Conservation (phyloP, 1,140 invertebrate genomes). For the Antheraea pernyi region DNA sequence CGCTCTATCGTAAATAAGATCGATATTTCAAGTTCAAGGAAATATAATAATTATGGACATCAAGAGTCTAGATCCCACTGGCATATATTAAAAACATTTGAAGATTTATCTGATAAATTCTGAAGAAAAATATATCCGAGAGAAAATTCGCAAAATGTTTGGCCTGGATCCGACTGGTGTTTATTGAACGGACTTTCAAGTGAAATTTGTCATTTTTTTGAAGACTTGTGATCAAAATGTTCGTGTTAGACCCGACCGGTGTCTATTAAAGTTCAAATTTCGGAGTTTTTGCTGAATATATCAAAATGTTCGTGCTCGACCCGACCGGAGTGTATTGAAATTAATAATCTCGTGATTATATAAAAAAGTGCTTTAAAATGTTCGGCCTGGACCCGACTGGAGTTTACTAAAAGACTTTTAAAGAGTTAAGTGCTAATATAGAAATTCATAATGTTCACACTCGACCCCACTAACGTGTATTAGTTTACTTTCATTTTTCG, state of each 20-base stretch:
- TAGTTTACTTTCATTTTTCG: conserved; percentile 40
- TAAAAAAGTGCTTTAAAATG: conserved; percentile 46
- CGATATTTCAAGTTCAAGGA: conserved; percentile 52
- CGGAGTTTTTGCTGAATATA: conserved; percentile 10
- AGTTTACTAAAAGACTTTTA: conserved; percentile 45
- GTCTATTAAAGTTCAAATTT: conserved; percentile 39
- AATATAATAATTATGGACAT: conserved; percentile 57
- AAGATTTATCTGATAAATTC: not conserved
- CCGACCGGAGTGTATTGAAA: conserved; percentile 65
- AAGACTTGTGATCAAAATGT: conserved; percentile 45
- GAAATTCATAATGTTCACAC: conserved; percentile 56
- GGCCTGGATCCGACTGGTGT: conserved; percentile 38
- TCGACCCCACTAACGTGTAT: conserved; percentile 71
- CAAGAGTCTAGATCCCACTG: conserved; percentile 69
- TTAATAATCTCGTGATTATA: conserved; percentile 33
- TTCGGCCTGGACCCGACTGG: conserved; percentile 55
- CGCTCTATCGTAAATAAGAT: conserved; percentile 70
- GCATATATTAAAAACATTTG: conserved; percentile 52
- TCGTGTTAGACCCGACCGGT: conserved; percentile 61
- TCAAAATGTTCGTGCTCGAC: conserved; percentile 61
- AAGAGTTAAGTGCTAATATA: conserved; percentile 42
- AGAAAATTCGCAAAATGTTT: conserved; percentile 37
- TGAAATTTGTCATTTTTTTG: conserved; percentile 8
- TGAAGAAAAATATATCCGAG: not conserved
- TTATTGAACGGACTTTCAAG: conserved; percentile 27